Evolutionary conservation across 2,113 vertebrate species (phyloP).

Genomic region (Gila orcuttii): DNA sequence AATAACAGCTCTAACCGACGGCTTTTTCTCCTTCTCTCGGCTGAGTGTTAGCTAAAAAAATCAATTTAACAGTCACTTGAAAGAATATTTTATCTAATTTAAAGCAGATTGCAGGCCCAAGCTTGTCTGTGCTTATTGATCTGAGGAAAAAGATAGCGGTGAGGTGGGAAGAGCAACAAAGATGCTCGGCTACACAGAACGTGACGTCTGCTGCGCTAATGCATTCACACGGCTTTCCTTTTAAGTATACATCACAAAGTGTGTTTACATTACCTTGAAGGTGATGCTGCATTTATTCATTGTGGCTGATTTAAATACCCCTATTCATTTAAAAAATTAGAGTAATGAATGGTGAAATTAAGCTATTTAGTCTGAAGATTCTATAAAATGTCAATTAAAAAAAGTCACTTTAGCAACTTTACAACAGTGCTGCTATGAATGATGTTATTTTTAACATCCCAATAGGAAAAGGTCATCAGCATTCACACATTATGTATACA

Average conservation of each 20-base stretch:
- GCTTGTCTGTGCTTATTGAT: conserved; percentile 50
- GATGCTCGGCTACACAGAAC: background rate
- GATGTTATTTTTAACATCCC: background rate
- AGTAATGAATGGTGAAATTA: background rate
- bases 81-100: conserved; percentile 53
- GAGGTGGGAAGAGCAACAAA: conserved; percentile 15
- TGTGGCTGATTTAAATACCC: background rate
- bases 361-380: background rate
- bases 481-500: background rate
- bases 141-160: background rate
- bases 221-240: background rate
- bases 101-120: conserved; percentile 40
- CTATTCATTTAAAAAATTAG: background rate
- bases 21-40: background rate
- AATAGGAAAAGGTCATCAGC: background rate
- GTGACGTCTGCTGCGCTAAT: background rate
- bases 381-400: no score
- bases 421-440: background rate
- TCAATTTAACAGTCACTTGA: conserved; percentile 54
- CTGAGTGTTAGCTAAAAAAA: conserved; percentile 7
- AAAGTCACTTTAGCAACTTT: no score
- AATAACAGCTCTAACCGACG: conserved; percentile 9
- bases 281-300: background rate
- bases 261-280: background rate
- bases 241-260: background rate